Evolutionary conservation across 2,888 invertebrate species (phyloP).

Genomic region (Pammene fasciana): DNA sequence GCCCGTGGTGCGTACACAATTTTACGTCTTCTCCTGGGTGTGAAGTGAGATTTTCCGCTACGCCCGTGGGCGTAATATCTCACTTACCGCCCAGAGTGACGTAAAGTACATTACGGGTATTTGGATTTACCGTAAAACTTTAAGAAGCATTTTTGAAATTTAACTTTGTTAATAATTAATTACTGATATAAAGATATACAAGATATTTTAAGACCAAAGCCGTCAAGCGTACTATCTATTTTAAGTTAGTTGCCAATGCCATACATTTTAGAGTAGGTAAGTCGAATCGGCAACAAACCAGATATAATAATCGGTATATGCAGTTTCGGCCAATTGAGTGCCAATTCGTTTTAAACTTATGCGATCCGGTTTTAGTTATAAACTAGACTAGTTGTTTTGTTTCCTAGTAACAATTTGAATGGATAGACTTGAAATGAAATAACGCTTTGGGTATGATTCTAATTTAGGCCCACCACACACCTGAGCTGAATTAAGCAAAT

Average conservation of each 20-base stretch:
- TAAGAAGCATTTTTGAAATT: background rate
- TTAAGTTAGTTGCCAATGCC: no score
- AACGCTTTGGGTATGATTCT: background rate
- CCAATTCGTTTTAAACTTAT: constrained; percentile 54
- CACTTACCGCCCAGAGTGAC: no score
- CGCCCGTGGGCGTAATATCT: no score
- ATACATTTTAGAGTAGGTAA: background rate
- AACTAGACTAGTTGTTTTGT: constrained; percentile 43
- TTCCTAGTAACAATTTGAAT: constrained; percentile 24
- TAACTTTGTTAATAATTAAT: background rate
- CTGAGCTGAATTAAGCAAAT: no score
- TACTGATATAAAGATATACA: background rate
- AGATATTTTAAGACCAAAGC: constrained; percentile 28
- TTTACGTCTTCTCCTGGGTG: no score
- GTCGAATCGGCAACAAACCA: constrained; percentile 54
- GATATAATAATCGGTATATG: constrained; percentile 54
- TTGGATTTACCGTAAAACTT: background rate
- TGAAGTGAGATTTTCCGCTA: no score
- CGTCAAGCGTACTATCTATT: background rate
- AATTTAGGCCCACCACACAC: no score
- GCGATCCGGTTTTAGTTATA: constrained; percentile 52
- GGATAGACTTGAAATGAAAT: background rate
- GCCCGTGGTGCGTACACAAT: no score
- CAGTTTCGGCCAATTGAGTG: constrained; percentile 57
- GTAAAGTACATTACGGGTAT: no score